Percentiles rank a stretch among this genome's conserved stretches.
phyloP scores from a whole-genome alignment of 2,888 invertebrate genomes.

The Lochmaea capreae region DNA sequence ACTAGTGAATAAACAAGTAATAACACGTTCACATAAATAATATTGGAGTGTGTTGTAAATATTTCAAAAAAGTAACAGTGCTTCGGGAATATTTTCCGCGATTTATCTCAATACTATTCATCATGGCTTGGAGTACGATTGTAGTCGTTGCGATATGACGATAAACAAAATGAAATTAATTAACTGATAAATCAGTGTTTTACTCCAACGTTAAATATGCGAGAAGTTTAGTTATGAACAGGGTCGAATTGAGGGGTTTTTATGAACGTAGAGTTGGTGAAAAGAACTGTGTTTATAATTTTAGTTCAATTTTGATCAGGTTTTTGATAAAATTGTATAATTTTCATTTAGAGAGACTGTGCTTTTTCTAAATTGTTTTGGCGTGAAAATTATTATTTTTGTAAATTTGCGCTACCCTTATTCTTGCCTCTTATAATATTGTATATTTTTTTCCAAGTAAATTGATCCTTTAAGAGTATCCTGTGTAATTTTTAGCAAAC shows the following conservation, averaged over 20 bases:
- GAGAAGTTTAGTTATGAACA: background rate
- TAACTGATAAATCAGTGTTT: slow-evolving; percentile 48
- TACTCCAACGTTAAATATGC: slow-evolving; percentile 39
- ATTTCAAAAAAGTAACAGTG: slow-evolving; percentile 33
- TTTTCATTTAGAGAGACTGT: too few species aligned
- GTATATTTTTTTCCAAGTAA: too few species aligned
- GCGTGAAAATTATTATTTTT: too few species aligned
- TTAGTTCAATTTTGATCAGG: too few species aligned
- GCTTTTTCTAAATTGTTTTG: too few species aligned
- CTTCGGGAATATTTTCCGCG: slow-evolving; percentile 30
- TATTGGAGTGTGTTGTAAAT: slow-evolving; percentile 16
- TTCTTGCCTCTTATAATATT: too few species aligned
- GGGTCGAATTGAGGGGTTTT: background rate
- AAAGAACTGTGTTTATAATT: too few species aligned
- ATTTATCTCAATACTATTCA: slow-evolving; percentile 36
- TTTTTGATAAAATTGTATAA: too few species aligned
- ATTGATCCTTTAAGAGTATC: too few species aligned
- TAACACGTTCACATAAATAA: slow-evolving; percentile 1
- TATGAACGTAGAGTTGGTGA: background rate
- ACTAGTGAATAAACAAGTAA: too few species aligned
- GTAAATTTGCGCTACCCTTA: too few species aligned
- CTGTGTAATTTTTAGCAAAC: too few species aligned
- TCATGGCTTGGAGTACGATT: slow-evolving; percentile 36
- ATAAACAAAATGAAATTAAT: slow-evolving; percentile 54
- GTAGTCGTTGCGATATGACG: slow-evolving; percentile 46